Evolutionary conservation across 2,797 vertebrate species (phyloP).

Genomic region (Telmatherina bonti): DNA sequence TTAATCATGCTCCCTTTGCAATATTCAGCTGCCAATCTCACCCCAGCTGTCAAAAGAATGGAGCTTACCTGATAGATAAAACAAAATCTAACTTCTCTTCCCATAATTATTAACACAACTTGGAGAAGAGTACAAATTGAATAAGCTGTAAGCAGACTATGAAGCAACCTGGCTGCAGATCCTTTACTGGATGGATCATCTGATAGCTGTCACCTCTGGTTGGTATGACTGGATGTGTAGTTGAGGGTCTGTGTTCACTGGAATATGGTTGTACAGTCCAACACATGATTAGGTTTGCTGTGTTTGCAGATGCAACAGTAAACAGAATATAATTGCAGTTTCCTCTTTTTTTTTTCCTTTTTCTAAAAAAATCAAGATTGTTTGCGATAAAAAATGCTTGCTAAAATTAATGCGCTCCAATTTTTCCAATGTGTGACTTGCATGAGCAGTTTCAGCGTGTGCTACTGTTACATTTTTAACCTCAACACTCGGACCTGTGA

Average conservation of each 20-base stretch:
- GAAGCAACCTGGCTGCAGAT: not conserved
- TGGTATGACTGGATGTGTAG: slow-evolving; percentile 25
- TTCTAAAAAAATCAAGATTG: not conserved
- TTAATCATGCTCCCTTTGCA: slow-evolving; percentile 21
- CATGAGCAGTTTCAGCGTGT: not conserved
- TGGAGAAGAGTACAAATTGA: slow-evolving; percentile 8
- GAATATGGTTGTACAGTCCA: not conserved
- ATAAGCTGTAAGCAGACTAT: slow-evolving; percentile 5
- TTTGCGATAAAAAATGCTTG: not conserved
- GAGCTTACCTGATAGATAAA: slow-evolving; percentile 10
- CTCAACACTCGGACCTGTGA: not conserved
- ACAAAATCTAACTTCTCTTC: slow-evolving; percentile 7
- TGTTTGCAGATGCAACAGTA: not conserved
- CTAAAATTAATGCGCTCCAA: not conserved
- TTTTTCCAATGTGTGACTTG: not conserved
- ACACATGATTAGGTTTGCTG: not conserved
- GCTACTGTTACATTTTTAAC: not conserved
- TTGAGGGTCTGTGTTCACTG: slow-evolving; percentile 10
- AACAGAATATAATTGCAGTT: no score
- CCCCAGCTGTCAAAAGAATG: slow-evolving; percentile 10
- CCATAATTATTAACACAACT: slow-evolving; percentile 11
- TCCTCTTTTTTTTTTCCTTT: not conserved
- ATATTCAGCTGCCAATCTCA: slow-evolving; percentile 9
- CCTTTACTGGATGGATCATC: slow-evolving; percentile 11
- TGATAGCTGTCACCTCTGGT: slow-evolving; percentile 5